A percentile compares a stretch with the other conserved stretches of the same genome.
These are phyloP conservation scores for Leptinotarsa rubiginosa DNA, from an alignment of 2,888 invertebrate genomes.

Conservation along the genomic window DNA sequence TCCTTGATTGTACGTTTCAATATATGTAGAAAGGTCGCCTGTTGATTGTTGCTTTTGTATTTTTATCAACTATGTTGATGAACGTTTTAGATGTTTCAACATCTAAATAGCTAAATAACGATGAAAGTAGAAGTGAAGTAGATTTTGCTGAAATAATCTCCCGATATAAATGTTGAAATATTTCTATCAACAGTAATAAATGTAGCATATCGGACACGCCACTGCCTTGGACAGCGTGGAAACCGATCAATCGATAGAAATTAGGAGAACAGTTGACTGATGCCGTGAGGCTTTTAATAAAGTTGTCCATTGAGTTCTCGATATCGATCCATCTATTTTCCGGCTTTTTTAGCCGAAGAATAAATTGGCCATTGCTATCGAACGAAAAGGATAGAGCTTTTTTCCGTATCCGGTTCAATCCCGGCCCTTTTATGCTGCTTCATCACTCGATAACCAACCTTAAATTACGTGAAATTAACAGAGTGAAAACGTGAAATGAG, in stretches of 20 bases:
- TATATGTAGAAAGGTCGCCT: too few relatives aligned
- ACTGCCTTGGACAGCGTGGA: neutral
- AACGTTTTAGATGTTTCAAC: too few relatives aligned
- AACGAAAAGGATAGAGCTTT: neutral
- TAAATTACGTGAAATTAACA: conserved; percentile 16
- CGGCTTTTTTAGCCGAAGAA: conserved; percentile 14
- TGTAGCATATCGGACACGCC: neutral
- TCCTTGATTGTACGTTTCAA: too few relatives aligned
- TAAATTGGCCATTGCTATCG: conserved; percentile 17
- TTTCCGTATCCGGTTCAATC: conserved; percentile 3
- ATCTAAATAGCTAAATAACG: too few relatives aligned
- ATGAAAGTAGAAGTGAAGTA: too few relatives aligned
- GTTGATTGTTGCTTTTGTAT: too few relatives aligned
- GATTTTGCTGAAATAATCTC: too few relatives aligned
- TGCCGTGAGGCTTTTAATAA: conserved; percentile 6
- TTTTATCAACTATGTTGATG: too few relatives aligned
- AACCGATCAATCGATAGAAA: neutral
- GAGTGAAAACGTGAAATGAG: neutral
- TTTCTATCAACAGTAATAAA: too few relatives aligned
- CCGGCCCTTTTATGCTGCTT: neutral
- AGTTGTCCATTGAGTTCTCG: conserved; percentile 17
- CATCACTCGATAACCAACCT: conserved; percentile 8
- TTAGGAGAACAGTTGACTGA: conserved; percentile 19
- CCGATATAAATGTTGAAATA: too few relatives aligned
- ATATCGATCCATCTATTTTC: conserved; percentile 11